Evolutionary conservation across 2,888 invertebrate genomes (phyloP), one percentile per base, ranked within the genome.

Genomic region (Perizoma flavofasciatum): DNA sequence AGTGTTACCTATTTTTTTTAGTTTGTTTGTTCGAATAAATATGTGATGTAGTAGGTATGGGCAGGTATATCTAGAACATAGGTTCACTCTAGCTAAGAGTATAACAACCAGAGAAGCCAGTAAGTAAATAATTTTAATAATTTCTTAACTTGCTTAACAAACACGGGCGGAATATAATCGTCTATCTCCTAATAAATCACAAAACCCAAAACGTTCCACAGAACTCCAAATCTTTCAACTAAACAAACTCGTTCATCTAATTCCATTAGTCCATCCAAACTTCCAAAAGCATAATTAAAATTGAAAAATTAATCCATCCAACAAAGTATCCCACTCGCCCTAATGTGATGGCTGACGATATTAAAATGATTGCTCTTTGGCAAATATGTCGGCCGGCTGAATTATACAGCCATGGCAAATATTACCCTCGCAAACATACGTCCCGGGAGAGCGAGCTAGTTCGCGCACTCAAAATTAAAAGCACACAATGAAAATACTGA

Each of bases 391-490:
- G 92, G 92, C 91, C 92, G 91, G 61, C 88, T 93, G 93, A 93
- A 93, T 93, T 93, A 93, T 93, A 93, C 92, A 93, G 89, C 92
- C 89, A 92, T 86, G 88, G 93, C 92, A 93, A 93, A 93, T 93
- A 93, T 93, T 93, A 91, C 91, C 92, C 88, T 87, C 81, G 92
- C 92, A 93, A 93, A 93, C 93, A 93, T 87, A 88, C 89, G 87
- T 86, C 92, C 90, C 90, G 82, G 77, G 92, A 91, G 91, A 91
- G 88, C 86, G 86, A 91, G 93, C 92, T 93, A 93, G 93, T 93
- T 93, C 93, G 93, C 93, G 92, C 93, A 93, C 93, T 93, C 93
- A 93, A 93, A 93, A 93, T 93, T 93, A 93, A 93, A 93, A 93
- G 93, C 92, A 93, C 86, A 93, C 93, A 93, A 93, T 93, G 93